Base-by-base conservation (phyloP, 2,113 vertebrate genomes). In the Murina feae region DNA sequence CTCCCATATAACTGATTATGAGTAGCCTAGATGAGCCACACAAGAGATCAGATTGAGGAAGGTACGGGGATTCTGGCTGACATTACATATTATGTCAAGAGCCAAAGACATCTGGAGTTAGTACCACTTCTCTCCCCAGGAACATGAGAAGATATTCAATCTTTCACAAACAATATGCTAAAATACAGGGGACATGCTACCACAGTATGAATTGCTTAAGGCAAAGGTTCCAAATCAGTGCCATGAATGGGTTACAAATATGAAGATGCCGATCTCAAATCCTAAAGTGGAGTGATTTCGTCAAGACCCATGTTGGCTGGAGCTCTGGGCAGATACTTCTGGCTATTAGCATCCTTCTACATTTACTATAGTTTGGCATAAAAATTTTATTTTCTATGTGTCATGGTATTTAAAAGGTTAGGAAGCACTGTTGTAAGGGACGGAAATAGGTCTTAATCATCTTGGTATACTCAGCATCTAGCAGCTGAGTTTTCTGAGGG, bases 151-250 rank as follows among this genome's bases (percentile, higher is more conserved):
- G 23, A 74, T 75, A 17, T 74, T 75, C 49, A 75, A 6, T 55
- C 42, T 93, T 93, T 94, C 66, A 25, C 11, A 89, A 93, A 53
- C 53, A 20, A 93, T 83, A 89, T 13, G 13, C 39, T 68, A 79
- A 76, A 66, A 86, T 30, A 63, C 35, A 89, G 25, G 47, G 58
- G 11, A 84, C 81, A 58, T 9, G 23, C 1, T 17, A 78, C 47
- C 2, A 44, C 44, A 74, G 39, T 21, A 86, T 30, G 37, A 71
- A 37, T 58, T 72, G 90, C 13, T 66, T 94, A 68, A 39, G 49
- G 74, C 44, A 88, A 92, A 79, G 6, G 13, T 79, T 93, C 42
- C 55, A 28, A 80, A 65, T 21, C 84, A 93, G 53, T 63, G 20
- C 12, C 51, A 95, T n/a, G 60, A 81, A 90, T 28, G 30, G 25